phyloP scores from a whole-genome alignment of 2,113 vertebrate species.

The Pterocles orientalis region DNA sequence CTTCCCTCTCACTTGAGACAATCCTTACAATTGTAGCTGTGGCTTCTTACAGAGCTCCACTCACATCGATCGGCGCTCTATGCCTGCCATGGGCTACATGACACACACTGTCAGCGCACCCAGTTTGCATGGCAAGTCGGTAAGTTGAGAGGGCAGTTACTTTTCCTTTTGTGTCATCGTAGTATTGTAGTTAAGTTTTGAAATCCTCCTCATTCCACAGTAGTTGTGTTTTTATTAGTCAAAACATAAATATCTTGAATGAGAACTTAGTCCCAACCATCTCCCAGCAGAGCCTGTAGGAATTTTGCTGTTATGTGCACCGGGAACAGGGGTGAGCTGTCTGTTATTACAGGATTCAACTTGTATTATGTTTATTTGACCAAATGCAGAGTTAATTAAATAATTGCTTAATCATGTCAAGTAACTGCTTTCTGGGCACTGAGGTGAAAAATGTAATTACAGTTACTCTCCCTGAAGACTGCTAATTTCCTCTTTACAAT shows the following conservation, averaged over 20 bases:
- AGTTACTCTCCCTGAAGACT: slow-evolving; percentile 59
- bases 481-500: slow-evolving; percentile 79
- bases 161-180: background rate
- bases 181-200: background rate
- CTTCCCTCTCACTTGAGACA: background rate
- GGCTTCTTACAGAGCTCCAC: slow-evolving; percentile 80
- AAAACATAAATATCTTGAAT: background rate
- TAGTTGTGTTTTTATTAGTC: background rate
- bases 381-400: slow-evolving; percentile 51
- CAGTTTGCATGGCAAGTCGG: slow-evolving; percentile 97
- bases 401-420: slow-evolving; percentile 56
- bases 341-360: slow-evolving; percentile 18
- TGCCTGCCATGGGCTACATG: slow-evolving; percentile 97
- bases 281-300: background rate
- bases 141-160: slow-evolving; percentile 67
- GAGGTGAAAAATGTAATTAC: slow-evolving; percentile 68
- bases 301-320: background rate
- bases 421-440: slow-evolving; percentile 60
- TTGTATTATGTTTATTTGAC: slow-evolving; percentile 42
- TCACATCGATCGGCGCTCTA: slow-evolving; percentile 88
- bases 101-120: slow-evolving; percentile 98
- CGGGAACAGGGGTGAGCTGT: background rate
- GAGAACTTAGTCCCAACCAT: background rate
- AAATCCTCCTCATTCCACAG: background rate
- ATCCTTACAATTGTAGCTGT: background rate